These are phyloP conservation scores for Myiozetetes cayanensis DNA, from an alignment of 2,113 vertebrate species.

Conservation along the genomic window DNA sequence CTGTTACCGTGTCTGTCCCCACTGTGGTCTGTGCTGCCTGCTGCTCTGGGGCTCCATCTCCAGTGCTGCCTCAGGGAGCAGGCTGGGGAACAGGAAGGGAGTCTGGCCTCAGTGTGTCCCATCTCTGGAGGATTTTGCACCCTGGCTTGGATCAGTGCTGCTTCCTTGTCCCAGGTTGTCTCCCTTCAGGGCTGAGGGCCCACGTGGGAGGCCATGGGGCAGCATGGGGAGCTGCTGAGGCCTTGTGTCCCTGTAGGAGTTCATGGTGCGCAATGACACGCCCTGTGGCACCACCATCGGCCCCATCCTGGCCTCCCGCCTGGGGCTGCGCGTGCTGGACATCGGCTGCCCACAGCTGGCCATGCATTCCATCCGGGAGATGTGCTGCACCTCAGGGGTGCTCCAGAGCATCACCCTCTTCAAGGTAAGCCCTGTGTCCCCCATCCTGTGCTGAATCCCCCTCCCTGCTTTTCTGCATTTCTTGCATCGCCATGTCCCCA, in stretches of 20 bases:
- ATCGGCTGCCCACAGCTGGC: conserved; percentile 91
- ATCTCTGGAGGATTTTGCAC: not conserved
- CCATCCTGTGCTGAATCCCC: fast-evolving
- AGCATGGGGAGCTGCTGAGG: not conserved
- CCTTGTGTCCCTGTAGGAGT: conserved; percentile 74
- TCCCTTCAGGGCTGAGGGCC: not conserved
- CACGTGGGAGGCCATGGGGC: fast-evolving
- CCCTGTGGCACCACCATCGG: conserved; percentile 92
- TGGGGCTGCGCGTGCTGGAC: conserved; percentile 90
- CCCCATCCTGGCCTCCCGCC: conserved; percentile 89
- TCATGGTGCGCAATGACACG: conserved; percentile 95
- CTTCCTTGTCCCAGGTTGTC: not conserved
- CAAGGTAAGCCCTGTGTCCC: conserved; percentile 76
- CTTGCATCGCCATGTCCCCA: fast-evolving
- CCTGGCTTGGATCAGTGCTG: fast-evolving
- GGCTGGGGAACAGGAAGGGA: not conserved
- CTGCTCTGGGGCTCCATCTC: not conserved
- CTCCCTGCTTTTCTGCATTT: not conserved
- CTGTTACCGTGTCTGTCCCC: fast-evolving
- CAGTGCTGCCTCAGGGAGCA: not conserved
- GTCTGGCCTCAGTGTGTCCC: not conserved
- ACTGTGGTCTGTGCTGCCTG: not conserved
- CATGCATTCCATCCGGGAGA: conserved; percentile 98
- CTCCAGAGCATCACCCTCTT: conserved; percentile 90
- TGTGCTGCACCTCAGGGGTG: conserved; percentile 92